Percentiles rank a stretch among this genome's conserved stretches.
These are phyloP conservation scores for Phasianus colchicus DNA, from an alignment of 2,113 vertebrate genomes.

Conservation along the genomic window DNA sequence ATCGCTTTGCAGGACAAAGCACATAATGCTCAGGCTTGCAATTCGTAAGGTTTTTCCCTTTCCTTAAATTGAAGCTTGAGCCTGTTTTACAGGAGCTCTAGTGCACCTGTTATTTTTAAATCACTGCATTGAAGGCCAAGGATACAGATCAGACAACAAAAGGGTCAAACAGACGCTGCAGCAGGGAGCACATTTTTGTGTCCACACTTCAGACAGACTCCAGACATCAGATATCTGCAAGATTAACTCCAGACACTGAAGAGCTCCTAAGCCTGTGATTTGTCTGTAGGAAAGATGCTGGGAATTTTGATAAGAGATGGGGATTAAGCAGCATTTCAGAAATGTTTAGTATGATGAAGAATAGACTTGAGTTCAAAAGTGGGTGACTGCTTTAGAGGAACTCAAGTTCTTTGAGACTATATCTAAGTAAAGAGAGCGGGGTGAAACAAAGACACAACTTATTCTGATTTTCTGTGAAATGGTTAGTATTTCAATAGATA, in stretches of 20 bases:
- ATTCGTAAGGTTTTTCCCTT: neutral
- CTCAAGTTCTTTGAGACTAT: neutral
- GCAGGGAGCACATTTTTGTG: neutral
- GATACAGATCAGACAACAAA: neutral
- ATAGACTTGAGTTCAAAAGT: neutral
- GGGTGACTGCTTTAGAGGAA: neutral
- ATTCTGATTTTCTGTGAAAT: neutral
- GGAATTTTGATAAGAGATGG: neutral
- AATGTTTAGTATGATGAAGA: constrained; percentile 5
- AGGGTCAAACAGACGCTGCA: neutral
- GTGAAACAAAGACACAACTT: neutral
- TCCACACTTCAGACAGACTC: constrained; percentile 1
- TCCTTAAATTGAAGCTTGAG: neutral
- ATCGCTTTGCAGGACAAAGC: neutral
- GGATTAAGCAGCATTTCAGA: constrained; percentile 32
- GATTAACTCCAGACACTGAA: constrained; percentile 36
- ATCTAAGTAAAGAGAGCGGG: neutral
- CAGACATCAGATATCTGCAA: constrained; percentile 27
- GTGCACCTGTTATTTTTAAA: constrained; percentile 27
- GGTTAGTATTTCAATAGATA: neutral
- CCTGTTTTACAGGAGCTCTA: neutral
- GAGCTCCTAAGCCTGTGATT: neutral
- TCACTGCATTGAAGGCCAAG: neutral
- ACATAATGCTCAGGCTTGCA: neutral
- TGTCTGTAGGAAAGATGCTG: neutral